These are phyloP conservation scores for Tiaroga cobitis DNA, from an alignment of 2,797 vertebrate species.

Conservation along the genomic window DNA sequence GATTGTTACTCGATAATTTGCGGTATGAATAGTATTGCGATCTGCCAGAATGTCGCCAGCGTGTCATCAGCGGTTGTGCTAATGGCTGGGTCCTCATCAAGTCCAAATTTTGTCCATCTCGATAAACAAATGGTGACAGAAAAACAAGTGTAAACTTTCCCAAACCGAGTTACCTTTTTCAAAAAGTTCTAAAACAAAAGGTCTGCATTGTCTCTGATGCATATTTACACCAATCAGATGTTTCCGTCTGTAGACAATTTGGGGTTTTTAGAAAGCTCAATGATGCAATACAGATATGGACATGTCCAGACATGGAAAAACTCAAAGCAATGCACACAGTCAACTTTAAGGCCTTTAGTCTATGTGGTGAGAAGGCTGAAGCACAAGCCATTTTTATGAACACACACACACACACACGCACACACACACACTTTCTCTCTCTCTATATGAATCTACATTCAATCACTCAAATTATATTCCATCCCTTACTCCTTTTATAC, in stretches of 20 bases:
- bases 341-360: constrained; percentile 92
- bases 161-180: constrained; percentile 26
- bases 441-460: constrained; percentile 56
- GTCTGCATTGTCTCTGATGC: constrained; percentile 62
- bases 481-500: constrained; percentile 44
- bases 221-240: constrained; percentile 63
- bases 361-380: constrained; percentile 87
- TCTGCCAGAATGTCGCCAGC: constrained; percentile 38
- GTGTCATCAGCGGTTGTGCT: constrained; percentile 48
- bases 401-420: constrained; percentile 65
- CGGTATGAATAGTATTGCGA: constrained; percentile 49
- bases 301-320: constrained; percentile 74
- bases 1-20: constrained; percentile 36
- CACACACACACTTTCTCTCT: background rate
- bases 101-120: constrained; percentile 30
- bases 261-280: constrained; percentile 83
- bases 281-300: constrained; percentile 79
- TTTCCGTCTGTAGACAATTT: constrained; percentile 86
- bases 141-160: constrained; percentile 26
- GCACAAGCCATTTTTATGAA: constrained; percentile 72
- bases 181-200: constrained; percentile 65
- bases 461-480: constrained; percentile 15
- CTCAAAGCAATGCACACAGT: constrained; percentile 63
- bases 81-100: constrained; percentile 36
- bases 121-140: constrained; percentile 38